These are phyloP conservation scores for Zoanthus sansibaricus DNA, from an alignment of 92 coral and sea anemone species.

Conservation along the genomic window DNA sequence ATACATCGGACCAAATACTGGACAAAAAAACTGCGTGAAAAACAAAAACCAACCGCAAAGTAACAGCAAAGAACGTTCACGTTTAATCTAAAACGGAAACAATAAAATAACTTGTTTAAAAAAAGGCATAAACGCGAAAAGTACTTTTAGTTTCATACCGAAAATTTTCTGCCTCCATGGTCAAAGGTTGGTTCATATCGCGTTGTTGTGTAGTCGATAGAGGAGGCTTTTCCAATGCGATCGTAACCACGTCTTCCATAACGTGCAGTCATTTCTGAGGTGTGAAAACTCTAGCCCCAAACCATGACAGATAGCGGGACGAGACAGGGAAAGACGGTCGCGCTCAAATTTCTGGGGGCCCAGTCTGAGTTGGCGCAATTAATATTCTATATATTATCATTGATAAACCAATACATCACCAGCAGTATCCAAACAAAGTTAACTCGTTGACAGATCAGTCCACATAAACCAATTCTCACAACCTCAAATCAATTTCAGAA, in stretches of 20 bases:
- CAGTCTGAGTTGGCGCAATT: slow-evolving; percentile 15
- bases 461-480: not conserved
- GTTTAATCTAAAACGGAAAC: slow-evolving; percentile 12
- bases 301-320: not conserved
- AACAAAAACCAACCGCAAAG: not conserved
- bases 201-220: slow-evolving; percentile 27
- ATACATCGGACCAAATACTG: not conserved
- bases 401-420: not conserved
- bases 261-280: slow-evolving; percentile 31
- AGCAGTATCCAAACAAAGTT: not conserved
- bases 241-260: slow-evolving; percentile 42
- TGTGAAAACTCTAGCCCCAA: not conserved
- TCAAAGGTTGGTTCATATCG: slow-evolving; percentile 41
- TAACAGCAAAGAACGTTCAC: not conserved
- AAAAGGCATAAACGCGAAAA: not conserved
- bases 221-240: not conserved
- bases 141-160: slow-evolving; percentile 8
- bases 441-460: slow-evolving; percentile 25
- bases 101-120: not conserved
- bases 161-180: slow-evolving; percentile 24
- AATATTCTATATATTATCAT: not conserved
- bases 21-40: slow-evolving; percentile 1
- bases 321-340: not conserved
- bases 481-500: not conserved
- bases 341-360: slow-evolving; percentile 40